These are phyloP conservation scores for Riparia riparia DNA, from an alignment of 2,113 vertebrate genomes.

Conservation along the genomic window DNA sequence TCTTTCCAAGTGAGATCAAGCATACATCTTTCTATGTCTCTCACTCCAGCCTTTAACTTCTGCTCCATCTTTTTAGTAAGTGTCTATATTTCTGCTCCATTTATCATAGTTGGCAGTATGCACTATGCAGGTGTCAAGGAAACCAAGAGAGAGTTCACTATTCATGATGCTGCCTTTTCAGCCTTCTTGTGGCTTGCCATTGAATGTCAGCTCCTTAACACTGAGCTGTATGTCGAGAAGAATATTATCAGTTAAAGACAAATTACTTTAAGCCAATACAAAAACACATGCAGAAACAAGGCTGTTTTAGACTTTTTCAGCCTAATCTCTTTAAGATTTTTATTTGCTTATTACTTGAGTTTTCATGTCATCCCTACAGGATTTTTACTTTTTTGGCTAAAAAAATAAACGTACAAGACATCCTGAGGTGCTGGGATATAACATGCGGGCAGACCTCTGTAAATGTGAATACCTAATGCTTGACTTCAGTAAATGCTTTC, in stretches of 20 bases:
- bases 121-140: constrained; percentile 62
- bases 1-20: constrained; percentile 68
- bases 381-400: not conserved
- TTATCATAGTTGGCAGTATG: constrained; percentile 66
- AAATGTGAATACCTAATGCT: not conserved
- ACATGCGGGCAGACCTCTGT: not conserved
- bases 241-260: constrained; percentile 35
- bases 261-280: constrained; percentile 22
- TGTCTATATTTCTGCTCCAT: constrained; percentile 73
- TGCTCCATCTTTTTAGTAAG: constrained; percentile 64
- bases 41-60: constrained; percentile 52
- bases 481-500: not conserved
- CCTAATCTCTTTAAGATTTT: not conserved
- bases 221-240: constrained; percentile 6
- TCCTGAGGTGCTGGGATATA: not conserved
- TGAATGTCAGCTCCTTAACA: constrained; percentile 27
- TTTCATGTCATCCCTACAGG: not conserved
- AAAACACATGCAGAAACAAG: not conserved
- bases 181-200: not conserved
- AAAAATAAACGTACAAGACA: not conserved
- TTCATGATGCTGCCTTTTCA: constrained; percentile 51
- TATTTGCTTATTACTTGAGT: not conserved
- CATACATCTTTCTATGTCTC: constrained; percentile 54
- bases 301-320: not conserved
- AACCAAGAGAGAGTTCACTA: constrained; percentile 61